A percentile compares a stretch with the other conserved stretches of the same genome.
Conservation (phyloP, 2,797 vertebrate species). For the Muscicapa striata region DNA sequence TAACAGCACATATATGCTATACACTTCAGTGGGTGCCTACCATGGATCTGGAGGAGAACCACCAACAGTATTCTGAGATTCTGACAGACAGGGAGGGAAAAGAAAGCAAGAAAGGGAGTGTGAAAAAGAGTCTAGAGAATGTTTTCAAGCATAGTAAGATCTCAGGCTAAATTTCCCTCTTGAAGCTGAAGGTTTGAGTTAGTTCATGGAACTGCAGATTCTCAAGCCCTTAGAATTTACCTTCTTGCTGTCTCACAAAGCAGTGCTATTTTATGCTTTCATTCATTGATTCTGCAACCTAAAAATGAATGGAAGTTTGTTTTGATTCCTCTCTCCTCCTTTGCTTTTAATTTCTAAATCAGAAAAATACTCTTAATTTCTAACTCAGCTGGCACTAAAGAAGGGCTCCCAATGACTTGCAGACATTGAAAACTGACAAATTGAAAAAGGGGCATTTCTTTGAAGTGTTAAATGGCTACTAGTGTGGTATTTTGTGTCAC, state of each 20-base stretch:
- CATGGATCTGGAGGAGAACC: not conserved
- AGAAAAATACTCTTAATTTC: not conserved
- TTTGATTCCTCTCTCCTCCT: not conserved
- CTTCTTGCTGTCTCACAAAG: not conserved
- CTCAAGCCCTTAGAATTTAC: not conserved
- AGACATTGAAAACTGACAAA: not conserved
- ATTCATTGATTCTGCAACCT: not conserved
- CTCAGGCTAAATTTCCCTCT: not conserved
- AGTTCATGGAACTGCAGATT: not conserved
- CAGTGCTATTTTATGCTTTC: not conserved
- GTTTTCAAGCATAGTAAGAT: not conserved
- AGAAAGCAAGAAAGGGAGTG: not conserved
- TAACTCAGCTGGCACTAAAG: not conserved
- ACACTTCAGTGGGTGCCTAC: not conserved
- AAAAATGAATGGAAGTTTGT: not conserved
- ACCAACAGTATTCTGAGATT: not conserved
- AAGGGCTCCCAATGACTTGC: not conserved
- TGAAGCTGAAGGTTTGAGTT: not conserved
- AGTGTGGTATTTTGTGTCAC: not conserved
- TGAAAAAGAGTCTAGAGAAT: not conserved
- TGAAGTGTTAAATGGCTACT: not conserved
- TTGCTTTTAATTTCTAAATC: not conserved
- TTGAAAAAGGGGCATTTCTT: not conserved
- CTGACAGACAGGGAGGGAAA: not conserved
- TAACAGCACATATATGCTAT: not conserved